These are phyloP conservation scores for Lymantria monacha DNA, from an alignment of 2,888 invertebrate species.

Conservation along the genomic window DNA sequence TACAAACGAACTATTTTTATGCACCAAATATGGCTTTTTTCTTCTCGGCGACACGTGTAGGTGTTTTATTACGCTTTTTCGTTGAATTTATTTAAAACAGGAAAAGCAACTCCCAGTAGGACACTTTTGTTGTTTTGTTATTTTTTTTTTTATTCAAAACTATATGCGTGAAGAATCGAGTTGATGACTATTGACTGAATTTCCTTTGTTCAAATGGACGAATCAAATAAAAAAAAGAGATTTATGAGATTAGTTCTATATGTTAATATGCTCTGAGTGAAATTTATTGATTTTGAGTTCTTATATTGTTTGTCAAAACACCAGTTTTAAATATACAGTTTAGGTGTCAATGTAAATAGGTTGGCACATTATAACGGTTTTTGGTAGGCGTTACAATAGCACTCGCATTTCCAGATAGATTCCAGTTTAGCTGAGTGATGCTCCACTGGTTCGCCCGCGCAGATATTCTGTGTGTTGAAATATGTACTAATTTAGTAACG, in stretches of 20 bases:
- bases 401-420: slow-evolving; percentile 40
- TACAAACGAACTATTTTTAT: slow-evolving; percentile 45
- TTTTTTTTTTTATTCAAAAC: slow-evolving; percentile 1
- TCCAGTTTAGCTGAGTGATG: slow-evolving; percentile 33
- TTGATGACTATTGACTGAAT: not conserved
- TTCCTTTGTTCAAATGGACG: not conserved
- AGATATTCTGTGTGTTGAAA: slow-evolving; percentile 9
- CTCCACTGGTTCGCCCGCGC: slow-evolving; percentile 34
- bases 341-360: slow-evolving; percentile 29
- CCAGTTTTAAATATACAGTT: slow-evolving; percentile 5
- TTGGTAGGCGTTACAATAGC: slow-evolving; percentile 47
- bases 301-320: slow-evolving; percentile 5
- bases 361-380: slow-evolving; percentile 43
- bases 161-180: not conserved
- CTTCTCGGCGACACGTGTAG: slow-evolving; percentile 11
- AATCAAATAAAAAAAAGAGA: not conserved
- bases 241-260: not conserved
- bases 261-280: not conserved
- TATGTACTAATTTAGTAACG: slow-evolving; percentile 16
- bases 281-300: slow-evolving; percentile 5
- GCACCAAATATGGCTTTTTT: slow-evolving; percentile 37
- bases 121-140: not conserved
- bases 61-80: slow-evolving; percentile 17
- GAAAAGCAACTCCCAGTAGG: slow-evolving; percentile 3
- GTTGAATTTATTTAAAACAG: slow-evolving; percentile 16